phyloP scores from a whole-genome alignment of 2,113 vertebrate species.

The Sminthopsis crassicaudata region DNA sequence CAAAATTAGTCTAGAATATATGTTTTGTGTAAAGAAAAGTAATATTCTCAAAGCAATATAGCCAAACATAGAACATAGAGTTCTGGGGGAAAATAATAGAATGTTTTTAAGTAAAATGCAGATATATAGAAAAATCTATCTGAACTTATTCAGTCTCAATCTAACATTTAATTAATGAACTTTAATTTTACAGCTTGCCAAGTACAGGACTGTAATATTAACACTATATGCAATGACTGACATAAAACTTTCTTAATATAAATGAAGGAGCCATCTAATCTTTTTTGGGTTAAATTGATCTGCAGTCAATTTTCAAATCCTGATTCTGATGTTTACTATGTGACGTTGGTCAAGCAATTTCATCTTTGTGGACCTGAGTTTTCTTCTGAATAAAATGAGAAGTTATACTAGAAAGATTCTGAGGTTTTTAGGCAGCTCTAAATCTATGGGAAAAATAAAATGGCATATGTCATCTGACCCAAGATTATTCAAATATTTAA shows the following conservation, averaged over 20 bases:
- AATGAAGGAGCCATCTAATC: slow-evolving; percentile 31
- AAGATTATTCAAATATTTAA: background rate
- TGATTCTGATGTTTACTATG: slow-evolving; percentile 13
- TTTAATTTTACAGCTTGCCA: slow-evolving; percentile 18
- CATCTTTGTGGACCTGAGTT: background rate
- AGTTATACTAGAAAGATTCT: background rate
- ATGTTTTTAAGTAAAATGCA: slow-evolving; percentile 22
- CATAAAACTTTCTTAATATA: slow-evolving; percentile 27
- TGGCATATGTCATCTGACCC: background rate
- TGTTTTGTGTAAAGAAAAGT: background rate
- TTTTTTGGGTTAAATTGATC: slow-evolving; percentile 3
- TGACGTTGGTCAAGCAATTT: background rate
- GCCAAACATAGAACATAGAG: background rate
- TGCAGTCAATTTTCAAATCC: slow-evolving; percentile 2
- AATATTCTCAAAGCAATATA: slow-evolving; percentile 31
- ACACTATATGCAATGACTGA: slow-evolving; percentile 17
- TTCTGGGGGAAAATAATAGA: background rate
- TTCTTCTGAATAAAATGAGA: background rate
- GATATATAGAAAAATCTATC: slow-evolving; percentile 37
- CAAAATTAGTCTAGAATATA: background rate
- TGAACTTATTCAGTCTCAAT: slow-evolving; percentile 7
- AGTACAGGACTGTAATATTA: background rate
- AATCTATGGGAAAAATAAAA: background rate
- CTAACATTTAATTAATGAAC: slow-evolving; percentile 48
- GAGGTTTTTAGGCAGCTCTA: background rate